phyloP scores from a whole-genome alignment of 2,888 invertebrate species.

The Osmoderma eremita region DNA sequence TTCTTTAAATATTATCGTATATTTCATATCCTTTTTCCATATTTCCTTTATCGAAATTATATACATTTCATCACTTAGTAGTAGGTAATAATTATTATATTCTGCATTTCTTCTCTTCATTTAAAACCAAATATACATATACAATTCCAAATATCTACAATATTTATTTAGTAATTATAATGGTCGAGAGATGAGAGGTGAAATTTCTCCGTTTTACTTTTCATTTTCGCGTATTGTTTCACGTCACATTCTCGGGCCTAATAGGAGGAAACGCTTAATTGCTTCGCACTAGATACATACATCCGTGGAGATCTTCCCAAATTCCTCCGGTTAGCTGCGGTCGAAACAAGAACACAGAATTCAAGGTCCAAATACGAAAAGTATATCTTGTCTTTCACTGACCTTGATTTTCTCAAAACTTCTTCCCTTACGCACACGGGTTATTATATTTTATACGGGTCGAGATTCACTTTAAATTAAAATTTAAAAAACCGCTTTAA shows the following conservation, averaged over 20 bases:
- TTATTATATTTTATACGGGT: conserved; percentile 45
- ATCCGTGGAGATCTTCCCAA: conserved; percentile 51
- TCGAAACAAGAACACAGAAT: conserved; percentile 45
- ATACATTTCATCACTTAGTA: conserved; percentile 39
- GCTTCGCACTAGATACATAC: conserved; percentile 23
- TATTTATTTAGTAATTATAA: too few species aligned
- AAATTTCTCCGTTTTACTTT: conserved; percentile 3
- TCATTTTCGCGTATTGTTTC: conserved; percentile 12
- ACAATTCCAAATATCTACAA: conserved; percentile 60
- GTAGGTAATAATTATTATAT: conserved; percentile 35
- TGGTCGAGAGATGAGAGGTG: conserved; percentile 21
- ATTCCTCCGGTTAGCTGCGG: conserved; percentile 40
- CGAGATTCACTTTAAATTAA: conserved; percentile 43
- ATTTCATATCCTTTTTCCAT: conserved; percentile 63
- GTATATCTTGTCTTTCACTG: conserved; percentile 54
- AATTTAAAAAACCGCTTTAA: too few species aligned
- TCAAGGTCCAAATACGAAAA: conserved; percentile 34
- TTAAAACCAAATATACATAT: conserved; percentile 59
- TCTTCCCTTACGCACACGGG: conserved; percentile 37
- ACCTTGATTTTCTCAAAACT: conserved; percentile 49
- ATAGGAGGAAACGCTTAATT: conserved; percentile 34
- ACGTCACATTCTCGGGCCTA: conserved; percentile 35
- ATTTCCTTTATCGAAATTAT: conserved; percentile 42
- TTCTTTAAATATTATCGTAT: conserved; percentile 63
- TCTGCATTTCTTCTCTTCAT: conserved; percentile 30